Evolutionary conservation across 2,797 vertebrate species (phyloP), one percentile per base, ranked within the genome.

Genomic region (Mico argentatus): DNA sequence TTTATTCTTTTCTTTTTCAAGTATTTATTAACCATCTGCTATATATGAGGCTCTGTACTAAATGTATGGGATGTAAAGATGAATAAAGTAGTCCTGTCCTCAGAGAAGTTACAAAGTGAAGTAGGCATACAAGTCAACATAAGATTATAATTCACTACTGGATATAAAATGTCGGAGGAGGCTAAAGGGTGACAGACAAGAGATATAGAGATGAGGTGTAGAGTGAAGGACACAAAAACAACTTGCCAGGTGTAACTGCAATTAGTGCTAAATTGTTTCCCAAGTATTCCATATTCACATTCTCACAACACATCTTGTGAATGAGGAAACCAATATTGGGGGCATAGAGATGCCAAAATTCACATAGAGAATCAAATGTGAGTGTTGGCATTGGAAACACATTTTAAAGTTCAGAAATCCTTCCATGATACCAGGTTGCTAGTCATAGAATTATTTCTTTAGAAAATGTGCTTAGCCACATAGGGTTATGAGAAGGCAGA

Each of bases 121-220:
- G 30, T 88, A 30, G 9, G 17, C 13, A 85, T 48, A 27, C 14
- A 64, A 80, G 50, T 79, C 30, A 64, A 79, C 36, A 55, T 19
- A 92, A 46, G 33, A 88, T 84, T 72, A 64, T 4, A 57, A 46
- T 64, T 89, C 33, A 39, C 72, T 80, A 44, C 10, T 72, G 33
- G 50, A 39, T 72, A 72, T 59, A 72, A 96, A 96, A 92, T 94
- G 52, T 61, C 50, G 89, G 44, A 79, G 26, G 85, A 88, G 14
- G 7, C 8, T 46, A 72, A 72, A 91, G 30, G 59, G 50, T 14
- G 59, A 64, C 15, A 46, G 26, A 67, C 5, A 88, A 64, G 81
- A 80, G 61, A 80, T 30, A 14, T 88, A 88, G 17, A 39, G 46
- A 48, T 64, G 26, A 77, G 41, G 10, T 8, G 19, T 67, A 48